Evolutionary conservation across 2,797 vertebrate species (phyloP), one percentile per base, ranked within the genome.

Genomic region (Poeciliopsis paucimaculata): DNA sequence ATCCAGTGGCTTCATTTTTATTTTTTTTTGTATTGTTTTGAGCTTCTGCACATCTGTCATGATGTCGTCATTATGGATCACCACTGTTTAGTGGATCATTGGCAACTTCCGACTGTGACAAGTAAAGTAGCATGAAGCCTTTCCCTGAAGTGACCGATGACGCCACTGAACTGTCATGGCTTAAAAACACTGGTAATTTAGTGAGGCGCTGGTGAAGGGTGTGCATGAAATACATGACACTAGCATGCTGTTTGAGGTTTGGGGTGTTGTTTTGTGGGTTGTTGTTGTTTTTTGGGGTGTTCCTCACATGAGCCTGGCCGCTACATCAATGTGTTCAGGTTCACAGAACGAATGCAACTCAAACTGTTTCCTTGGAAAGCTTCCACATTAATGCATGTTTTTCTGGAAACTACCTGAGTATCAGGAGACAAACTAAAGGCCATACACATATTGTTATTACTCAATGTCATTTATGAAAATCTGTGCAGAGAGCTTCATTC

Each of bases 211-310:
- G 72, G 39, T 75, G 64, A n/a, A 75, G 23, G 45, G 64, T 82
- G 88, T 89, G 90, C 57, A 83, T 77, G 83, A 49, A n/a, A 53
- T 84, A 28, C 18, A 77, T 51, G 71, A 87, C 77, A 62, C 68
- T 82, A 83, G 90, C 90, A 91, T 93, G 89, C 49, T 80, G 77
- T 8, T 9, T 62, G 49, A 31, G 70, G 73, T 36, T 36, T 36
- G 36, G 36, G 36, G 36, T 31, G 77, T 73, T 43, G 75, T 39
- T 64, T 36, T 16, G 31, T 60, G 7, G 7, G 20, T 7, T 23
- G 53, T 64, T 72, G 7, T 11, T 43, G 75, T 43, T 47, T 2
- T 49, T 49, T 23, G 3, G 51, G 23, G 51, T 53, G 53, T 73
- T 72, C 41, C 16, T 72, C 20, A 68, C 9, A 10, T 53, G 26